Evolutionary conservation across 2,797 vertebrate species (phyloP), one percentile per base, ranked within the genome.

Genomic region (Cossypha caffra): DNA sequence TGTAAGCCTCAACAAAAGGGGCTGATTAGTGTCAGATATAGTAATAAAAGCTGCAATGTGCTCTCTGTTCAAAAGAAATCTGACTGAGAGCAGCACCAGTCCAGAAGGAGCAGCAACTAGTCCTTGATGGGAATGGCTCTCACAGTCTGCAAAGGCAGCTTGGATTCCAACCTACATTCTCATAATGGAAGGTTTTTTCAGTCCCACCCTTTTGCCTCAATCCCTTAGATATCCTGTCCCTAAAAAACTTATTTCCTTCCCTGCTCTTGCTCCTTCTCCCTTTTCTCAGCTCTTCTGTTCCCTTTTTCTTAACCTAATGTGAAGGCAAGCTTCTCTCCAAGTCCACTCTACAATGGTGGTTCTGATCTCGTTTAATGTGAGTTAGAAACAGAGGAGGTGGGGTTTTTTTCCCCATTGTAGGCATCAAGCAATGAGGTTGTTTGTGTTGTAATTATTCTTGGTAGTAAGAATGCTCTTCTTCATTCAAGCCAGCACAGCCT

Each of bases 401-500:
- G 8, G 0, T 20, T 88, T 62, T 55, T 77, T 48, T 26, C 48
- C 33, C 19, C 26, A 61, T 11, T 1, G 3, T 2, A 55, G 57
- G 62, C 64, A 94, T n/a, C 64, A 61, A 66, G 81, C 37, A 79
- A 64, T 38, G 69, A 89, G 72, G 54, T 69, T 93, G 61, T 29
- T 74, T 89, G 73, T 18, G 5, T 19, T 86, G 61, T 43, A 88
- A 80, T 58, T 93, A 38, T 88, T 92, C 86, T 59, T 37, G 48
- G 76, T 93, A 72, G 73, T 79, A 91, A 93, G 85, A 88, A 91
- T 89, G 90, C 62, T 93, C 86, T 86, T 94, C 94, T 94, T 80
- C 88, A 91, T 82, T 95, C 94, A 91, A 95, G 82, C 93, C 90
- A 96, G 75, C 77, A 86, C 61, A 92, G 90, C 66, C 71, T 90